Conservation (phyloP, 2,113 vertebrate genomes). For the Gulo gulo region DNA sequence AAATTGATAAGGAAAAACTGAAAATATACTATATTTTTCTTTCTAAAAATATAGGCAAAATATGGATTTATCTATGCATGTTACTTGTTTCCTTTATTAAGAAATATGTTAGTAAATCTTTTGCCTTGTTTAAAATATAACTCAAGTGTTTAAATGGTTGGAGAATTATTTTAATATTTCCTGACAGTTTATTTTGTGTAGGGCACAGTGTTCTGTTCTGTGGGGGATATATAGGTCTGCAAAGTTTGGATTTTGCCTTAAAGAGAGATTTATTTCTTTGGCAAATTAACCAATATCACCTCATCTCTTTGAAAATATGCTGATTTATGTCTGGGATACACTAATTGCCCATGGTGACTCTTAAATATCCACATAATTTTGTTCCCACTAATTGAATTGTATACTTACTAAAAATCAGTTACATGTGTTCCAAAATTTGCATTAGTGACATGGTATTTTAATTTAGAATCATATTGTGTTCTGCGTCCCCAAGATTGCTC, state of each 20-base stretch:
- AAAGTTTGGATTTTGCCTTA: not conserved
- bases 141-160: not conserved
- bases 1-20: conserved; percentile 10
- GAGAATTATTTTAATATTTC: not conserved
- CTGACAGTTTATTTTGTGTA: not conserved
- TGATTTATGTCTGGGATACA: not conserved
- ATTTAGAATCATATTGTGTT: conserved; percentile 25
- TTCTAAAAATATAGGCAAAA: not conserved
- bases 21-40: not conserved
- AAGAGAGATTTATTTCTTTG: not conserved
- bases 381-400: conserved; percentile 4
- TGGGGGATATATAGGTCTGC: not conserved
- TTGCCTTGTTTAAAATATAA: conserved; percentile 10
- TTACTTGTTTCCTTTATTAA: not conserved
- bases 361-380: conserved; percentile 22
- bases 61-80: not conserved
- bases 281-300: not conserved
- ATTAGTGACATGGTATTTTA: conserved; percentile 43
- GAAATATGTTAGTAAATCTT: not conserved
- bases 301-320: not conserved
- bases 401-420: conserved; percentile 26
- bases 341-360: not conserved
- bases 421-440: conserved; percentile 35
- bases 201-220: not conserved
- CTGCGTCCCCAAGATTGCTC: not conserved